Percentiles rank a stretch among this genome's conserved stretches.
phyloP scores from a whole-genome alignment of 2,797 vertebrate genomes.

The Platyrinchus mystaceus region DNA sequence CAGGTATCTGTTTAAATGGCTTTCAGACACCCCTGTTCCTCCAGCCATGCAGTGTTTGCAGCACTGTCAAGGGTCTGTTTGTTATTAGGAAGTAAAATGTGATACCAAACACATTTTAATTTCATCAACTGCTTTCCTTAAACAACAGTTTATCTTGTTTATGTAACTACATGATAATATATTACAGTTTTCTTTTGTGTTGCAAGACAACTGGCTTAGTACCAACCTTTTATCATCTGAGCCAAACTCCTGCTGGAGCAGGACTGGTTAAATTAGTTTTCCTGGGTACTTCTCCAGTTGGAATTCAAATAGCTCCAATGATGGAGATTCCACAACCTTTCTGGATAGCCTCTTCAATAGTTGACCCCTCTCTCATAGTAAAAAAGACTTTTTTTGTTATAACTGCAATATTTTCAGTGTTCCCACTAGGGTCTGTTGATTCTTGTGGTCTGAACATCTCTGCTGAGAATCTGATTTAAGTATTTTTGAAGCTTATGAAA shows the following conservation, averaged over 20 bases:
- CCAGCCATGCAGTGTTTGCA: not conserved
- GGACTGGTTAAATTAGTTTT: not conserved
- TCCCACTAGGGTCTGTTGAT: not conserved
- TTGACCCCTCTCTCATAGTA: not conserved
- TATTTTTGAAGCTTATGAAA: not conserved
- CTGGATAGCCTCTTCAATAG: not conserved
- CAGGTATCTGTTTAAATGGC: slow-evolving; percentile 76
- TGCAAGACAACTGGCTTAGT: not conserved
- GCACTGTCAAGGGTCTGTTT: not conserved
- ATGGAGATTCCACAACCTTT: not conserved
- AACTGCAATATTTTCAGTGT: not conserved
- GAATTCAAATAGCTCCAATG: not conserved
- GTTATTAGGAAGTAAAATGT: not conserved
- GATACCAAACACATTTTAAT: not conserved
- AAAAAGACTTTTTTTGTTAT: not conserved
- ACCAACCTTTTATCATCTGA: not conserved
- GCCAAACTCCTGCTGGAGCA: not conserved
- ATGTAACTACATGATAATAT: not conserved
- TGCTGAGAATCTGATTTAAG: not conserved
- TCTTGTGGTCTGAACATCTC: not conserved
- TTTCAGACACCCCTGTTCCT: not conserved
- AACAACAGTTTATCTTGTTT: not conserved
- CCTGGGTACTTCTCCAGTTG: not conserved
- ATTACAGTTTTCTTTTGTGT: not conserved
- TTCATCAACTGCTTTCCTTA: not conserved